Evolutionary conservation across 1,140 invertebrate species (phyloP).

Genomic region (Elymnias hypermnestra): DNA sequence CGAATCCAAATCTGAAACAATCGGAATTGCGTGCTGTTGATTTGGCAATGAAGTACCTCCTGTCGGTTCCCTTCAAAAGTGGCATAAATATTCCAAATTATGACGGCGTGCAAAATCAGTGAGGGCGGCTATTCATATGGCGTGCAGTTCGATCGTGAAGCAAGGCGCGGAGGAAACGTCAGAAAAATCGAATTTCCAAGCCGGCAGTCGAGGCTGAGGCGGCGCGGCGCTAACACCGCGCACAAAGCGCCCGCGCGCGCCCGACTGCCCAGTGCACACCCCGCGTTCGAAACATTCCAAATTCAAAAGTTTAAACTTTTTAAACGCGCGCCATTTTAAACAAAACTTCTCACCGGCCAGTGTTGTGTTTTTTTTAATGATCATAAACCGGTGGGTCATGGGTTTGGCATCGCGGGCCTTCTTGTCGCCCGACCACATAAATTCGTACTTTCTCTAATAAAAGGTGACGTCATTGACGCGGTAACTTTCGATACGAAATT

Average conservation of each 20-base stretch:
- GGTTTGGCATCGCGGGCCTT: conserved; percentile 51
- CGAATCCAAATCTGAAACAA: conserved; percentile 23
- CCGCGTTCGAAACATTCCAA: conserved; percentile 26
- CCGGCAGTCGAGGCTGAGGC: conserved; percentile 67
- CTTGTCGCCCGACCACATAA: conserved; percentile 53
- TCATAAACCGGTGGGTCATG: conserved; percentile 48
- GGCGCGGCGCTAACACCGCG: conserved; percentile 65
- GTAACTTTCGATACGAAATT: conserved; percentile 33
- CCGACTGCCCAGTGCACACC: conserved; percentile 25
- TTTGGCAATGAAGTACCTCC: conserved; percentile 27
- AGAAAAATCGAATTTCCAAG: conserved; percentile 74
- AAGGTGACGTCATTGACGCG: conserved; percentile 67
- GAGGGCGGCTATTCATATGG: conserved; percentile 44
- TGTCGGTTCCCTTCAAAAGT: conserved; percentile 43
- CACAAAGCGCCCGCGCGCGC: conserved; percentile 60
- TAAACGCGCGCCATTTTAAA: conserved; percentile 21
- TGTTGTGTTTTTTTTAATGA: conserved; percentile 26
- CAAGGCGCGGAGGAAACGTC: conserved; percentile 72
- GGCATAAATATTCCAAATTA: conserved; percentile 51
- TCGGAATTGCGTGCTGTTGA: conserved; percentile 43
- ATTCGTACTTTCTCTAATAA: conserved; percentile 64
- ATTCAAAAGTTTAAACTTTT: conserved; percentile 32
- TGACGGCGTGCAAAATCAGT: conserved; percentile 66
- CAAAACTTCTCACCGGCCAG: conserved; percentile 22
- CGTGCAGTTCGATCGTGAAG: conserved; percentile 70